phyloP scores from a whole-genome alignment of 2,888 invertebrate genomes.

The Leucophora obtusa region DNA sequence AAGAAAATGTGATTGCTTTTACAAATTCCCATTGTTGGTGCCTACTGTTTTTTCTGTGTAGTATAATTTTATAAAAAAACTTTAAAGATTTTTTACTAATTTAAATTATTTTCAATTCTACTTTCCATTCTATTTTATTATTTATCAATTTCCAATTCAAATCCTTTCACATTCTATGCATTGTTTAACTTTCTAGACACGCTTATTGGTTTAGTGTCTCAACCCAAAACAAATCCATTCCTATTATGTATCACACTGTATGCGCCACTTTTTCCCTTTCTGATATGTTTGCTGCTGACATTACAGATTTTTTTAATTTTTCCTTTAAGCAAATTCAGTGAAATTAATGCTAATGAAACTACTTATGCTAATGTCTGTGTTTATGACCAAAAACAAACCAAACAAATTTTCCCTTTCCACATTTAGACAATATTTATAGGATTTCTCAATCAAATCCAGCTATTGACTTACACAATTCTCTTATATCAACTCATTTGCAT shows the following conservation, averaged over 20 bases:
- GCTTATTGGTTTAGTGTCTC: neutral
- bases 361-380: conserved; percentile 47
- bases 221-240: neutral
- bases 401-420: neutral
- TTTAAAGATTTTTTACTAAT: too few relatives aligned
- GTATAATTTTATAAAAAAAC: too few relatives aligned
- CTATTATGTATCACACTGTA: neutral
- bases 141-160: too few relatives aligned
- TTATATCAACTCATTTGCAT: conserved; percentile 27
- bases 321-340: conserved; percentile 2
- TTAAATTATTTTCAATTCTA: too few relatives aligned
- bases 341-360: conserved; percentile 52
- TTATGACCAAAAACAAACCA: conserved; percentile 11
- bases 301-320: neutral
- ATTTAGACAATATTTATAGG: neutral
- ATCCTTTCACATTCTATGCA: too few relatives aligned
- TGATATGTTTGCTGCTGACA: conserved; percentile 3
- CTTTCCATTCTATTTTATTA: too few relatives aligned
- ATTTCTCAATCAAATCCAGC: conserved; percentile 27
- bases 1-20: too few relatives aligned
- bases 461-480: conserved; percentile 8
- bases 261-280: neutral
- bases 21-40: too few relatives aligned
- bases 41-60: too few relatives aligned
- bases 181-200: neutral